A percentile compares a stretch with the other conserved stretches of the same genome.
phyloP scores from a whole-genome alignment of 2,113 vertebrate genomes.

The Stictonetta naevosa region DNA sequence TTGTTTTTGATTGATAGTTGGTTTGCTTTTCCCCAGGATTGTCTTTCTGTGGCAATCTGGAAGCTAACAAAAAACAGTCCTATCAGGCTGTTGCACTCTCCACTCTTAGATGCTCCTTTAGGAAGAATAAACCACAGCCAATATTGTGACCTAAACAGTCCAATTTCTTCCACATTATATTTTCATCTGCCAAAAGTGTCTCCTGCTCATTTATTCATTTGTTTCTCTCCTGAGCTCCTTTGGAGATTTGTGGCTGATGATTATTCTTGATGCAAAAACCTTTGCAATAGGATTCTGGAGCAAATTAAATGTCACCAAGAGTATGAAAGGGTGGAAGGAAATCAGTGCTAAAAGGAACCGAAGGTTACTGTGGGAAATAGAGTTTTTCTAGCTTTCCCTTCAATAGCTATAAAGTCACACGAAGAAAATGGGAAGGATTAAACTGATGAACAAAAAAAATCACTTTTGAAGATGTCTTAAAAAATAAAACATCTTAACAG shows the following conservation, averaged over 20 bases:
- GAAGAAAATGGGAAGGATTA: not conserved
- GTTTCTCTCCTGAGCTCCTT: not conserved
- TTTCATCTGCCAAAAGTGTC: not conserved
- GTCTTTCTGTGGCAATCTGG: not conserved
- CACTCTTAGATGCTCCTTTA: not conserved
- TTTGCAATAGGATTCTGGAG: not conserved
- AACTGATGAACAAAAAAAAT: rapidly evolving
- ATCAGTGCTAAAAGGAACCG: not conserved
- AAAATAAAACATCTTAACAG: not conserved
- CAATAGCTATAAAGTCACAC: not conserved
- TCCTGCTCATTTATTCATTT: not conserved
- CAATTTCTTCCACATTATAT: not conserved
- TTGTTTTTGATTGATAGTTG: not conserved
- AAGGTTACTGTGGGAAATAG: not conserved
- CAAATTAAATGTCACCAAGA: not conserved
- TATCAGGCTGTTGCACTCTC: not conserved
- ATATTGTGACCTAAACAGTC: not conserved
- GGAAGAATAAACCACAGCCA: not conserved
- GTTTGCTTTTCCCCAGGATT: not conserved
- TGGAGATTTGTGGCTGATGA: not conserved
- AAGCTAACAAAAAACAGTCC: not conserved
- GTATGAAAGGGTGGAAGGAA: not conserved
- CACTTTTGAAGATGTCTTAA: not conserved
- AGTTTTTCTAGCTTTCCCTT: not conserved
- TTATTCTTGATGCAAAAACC: not conserved